Percentiles rank a stretch among this genome's conserved stretches.
Evolutionary conservation across 1,140 invertebrate species (phyloP).

Genomic region (Sitobion miscanthi): DNA sequence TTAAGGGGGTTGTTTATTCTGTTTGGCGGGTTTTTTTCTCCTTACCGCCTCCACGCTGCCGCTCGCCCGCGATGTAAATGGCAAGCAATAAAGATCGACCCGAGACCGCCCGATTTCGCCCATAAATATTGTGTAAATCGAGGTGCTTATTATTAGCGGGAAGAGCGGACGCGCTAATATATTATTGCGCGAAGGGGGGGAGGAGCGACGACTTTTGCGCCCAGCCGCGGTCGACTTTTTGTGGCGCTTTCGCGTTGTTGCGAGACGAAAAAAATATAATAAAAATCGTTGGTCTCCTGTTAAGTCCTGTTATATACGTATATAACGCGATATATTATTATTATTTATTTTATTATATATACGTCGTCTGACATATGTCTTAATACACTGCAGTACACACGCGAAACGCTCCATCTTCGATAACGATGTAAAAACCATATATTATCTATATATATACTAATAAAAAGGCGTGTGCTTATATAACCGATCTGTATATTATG

Average conservation of each 20-base stretch:
- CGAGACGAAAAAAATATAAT: not conserved
- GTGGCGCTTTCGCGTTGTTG: not conserved
- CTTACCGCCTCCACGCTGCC: not conserved
- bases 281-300: not conserved
- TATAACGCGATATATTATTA: not conserved
- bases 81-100: constrained; percentile 49
- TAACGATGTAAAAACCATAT: not conserved
- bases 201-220: not conserved
- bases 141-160: constrained; percentile 44
- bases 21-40: not conserved
- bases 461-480: not conserved
- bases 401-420: not conserved
- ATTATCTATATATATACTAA: not conserved
- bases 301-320: too few species aligned
- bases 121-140: constrained; percentile 48
- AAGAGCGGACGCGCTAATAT: constrained; percentile 21
- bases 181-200: not conserved
- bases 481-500: too few species aligned
- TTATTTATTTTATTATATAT: not conserved
- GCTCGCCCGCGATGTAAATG: constrained; percentile 2
- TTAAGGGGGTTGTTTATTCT: not conserved
- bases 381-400: not conserved
- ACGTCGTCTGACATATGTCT: not conserved
- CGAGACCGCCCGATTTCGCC: not conserved
- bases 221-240: not conserved